Evolutionary conservation across 2,797 vertebrate species (phyloP).

Genomic region (Rhabdophis nuchalis): DNA sequence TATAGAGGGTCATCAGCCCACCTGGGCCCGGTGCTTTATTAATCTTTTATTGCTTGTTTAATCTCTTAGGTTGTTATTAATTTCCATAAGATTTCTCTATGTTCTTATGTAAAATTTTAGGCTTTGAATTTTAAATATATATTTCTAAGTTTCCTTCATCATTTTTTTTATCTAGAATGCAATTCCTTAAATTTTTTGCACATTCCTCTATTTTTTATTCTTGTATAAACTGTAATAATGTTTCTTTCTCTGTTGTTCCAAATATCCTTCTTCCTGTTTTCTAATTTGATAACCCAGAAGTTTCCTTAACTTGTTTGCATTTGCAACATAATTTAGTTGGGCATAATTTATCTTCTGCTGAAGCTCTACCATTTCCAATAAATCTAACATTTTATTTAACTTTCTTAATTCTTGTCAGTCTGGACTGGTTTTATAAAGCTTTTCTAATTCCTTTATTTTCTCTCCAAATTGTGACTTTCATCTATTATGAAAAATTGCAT

Average conservation of each 20-base stretch:
- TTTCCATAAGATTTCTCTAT: neutral
- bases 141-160: neutral
- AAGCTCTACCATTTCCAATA: neutral
- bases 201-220: neutral
- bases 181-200: neutral
- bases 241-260: neutral
- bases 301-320: neutral
- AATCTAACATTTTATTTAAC: neutral
- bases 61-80: neutral
- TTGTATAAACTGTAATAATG: neutral
- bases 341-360: neutral
- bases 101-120: neutral
- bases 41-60: neutral
- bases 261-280: neutral
- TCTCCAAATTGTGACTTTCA: neutral
- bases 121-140: neutral
- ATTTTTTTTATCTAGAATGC: neutral
- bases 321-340: neutral
- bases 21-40: neutral
- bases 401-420: neutral
- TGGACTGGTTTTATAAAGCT: neutral
- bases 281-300: neutral
- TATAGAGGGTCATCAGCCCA: neutral
- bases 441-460: neutral
- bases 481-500: neutral